Base-by-base conservation (phyloP, 2,113 vertebrate species). In the Notechis scutatus region DNA sequence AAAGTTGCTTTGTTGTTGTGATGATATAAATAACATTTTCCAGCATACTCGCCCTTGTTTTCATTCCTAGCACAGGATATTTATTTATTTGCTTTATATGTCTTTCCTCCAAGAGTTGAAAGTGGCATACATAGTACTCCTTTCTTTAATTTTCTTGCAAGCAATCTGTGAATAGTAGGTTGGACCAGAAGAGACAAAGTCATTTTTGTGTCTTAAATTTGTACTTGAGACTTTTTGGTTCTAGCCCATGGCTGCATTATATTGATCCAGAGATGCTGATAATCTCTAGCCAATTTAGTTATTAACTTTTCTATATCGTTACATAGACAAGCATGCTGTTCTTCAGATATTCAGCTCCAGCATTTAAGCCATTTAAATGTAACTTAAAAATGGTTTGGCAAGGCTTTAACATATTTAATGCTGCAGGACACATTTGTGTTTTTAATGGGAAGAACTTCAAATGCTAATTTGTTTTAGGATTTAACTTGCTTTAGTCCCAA, bases 401-500 rank as follows among this genome's bases (percentile, higher is more conserved):
- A 92, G 29, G 54, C 52, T 64, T 93, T 90, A 86, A 90, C 86
- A 86, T 42, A 81, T 86, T 93, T 86, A 54, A 52, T 5, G 11
- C 5, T 26, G 74, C n/a, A 52, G 56, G 88, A 86, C 55, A 39
- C n/a, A 54, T 29, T 54, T 52, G 45, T 39, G n/a, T 69, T 47
- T 50, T 89, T 64, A 55, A 26, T 64, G 7, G 7, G 20, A 90
- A 90, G 21, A 86, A 18, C 4, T 56, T 89, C 8, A 90, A 45
- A n/a, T 34, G 6, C 21, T 56, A 15, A 69, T 1, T 24, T 47
- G 3, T 61, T 85, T 52, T 52, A 61, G 55, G 26, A 54, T 86
- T 61, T 52, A 52, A 64, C 14, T 14, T 54, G 23, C 7, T 7
- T 47, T 87, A 10, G 4, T 86, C 29, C 7, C 39, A 23, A 89